These are phyloP conservation scores for Clarias magur DNA, from an alignment of 2,113 vertebrate genomes.

Conservation along the genomic window DNA sequence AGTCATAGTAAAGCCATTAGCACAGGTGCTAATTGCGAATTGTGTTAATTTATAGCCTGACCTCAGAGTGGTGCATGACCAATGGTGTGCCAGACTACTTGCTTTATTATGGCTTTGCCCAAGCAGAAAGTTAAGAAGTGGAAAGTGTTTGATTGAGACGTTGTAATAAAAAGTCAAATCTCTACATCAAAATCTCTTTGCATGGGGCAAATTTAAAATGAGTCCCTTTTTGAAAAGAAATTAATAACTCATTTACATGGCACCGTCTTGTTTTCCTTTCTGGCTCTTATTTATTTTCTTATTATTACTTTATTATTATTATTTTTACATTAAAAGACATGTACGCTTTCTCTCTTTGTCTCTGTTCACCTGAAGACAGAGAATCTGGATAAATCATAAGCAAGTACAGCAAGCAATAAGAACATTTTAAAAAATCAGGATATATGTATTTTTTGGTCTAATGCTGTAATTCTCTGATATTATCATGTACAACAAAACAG, in stretches of 20 bases:
- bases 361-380: background rate
- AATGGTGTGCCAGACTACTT: slow-evolving; percentile 8
- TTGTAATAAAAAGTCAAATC: slow-evolving; percentile 1
- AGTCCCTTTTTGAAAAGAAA: slow-evolving; percentile 8
- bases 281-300: slow-evolving; percentile 21
- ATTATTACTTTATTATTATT: background rate
- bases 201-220: slow-evolving; percentile 17
- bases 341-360: slow-evolving; percentile 29
- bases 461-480: slow-evolving; percentile 28
- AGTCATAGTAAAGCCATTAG: slow-evolving; percentile 41
- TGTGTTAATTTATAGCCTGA: slow-evolving; percentile 12
- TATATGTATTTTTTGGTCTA: background rate
- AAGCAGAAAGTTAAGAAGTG: background rate
- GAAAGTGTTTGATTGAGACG: slow-evolving; percentile 6
- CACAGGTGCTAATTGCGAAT: slow-evolving; percentile 33
- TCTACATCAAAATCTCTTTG: slow-evolving; percentile 11
- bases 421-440: background rate
- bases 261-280: slow-evolving; percentile 27
- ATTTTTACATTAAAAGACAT: slow-evolving; percentile 42
- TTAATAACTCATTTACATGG: slow-evolving; percentile 30
- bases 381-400: slow-evolving; percentile 6
- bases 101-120: slow-evolving; percentile 12
- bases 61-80: slow-evolving; percentile 31
- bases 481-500: slow-evolving; percentile 19
- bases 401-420: background rate